Evolutionary conservation across 2,888 invertebrate genomes (phyloP), one percentile per base, ranked within the genome.

Genomic region (Dolichopus griseipennis): DNA sequence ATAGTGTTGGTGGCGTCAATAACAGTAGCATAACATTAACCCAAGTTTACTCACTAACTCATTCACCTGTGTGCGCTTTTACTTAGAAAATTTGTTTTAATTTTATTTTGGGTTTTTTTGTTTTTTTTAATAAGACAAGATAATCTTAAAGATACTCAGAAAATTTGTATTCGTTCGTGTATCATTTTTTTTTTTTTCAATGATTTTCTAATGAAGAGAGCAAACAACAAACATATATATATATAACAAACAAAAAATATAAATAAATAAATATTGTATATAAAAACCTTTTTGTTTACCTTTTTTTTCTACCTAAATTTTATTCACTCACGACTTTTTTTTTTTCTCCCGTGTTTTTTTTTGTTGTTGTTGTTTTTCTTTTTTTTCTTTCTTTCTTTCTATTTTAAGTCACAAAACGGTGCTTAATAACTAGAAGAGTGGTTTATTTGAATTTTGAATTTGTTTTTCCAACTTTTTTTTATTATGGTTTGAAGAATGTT

Each of bases 401-500:
- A 41, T 5, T 41, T 18, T 18, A 52, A 52, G 15, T 52, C 52
- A 52, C 52, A 52, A 52, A 52, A 52, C 52, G 52, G 52, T 52
- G 52, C 52, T 52, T 52, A 52, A 52, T 52, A 52, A 52, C 15
- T 52, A 52, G 52, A 52, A 18, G 52, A 52, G 52, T 52, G 52
- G 15, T 52, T 52, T 52, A 18, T 52, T 52, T 52, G 52, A 18
- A 5, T 27, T 27, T 27, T 15, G 52, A 12, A 6, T 7, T 52
- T n/a, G 18, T 52, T 52, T 18, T 37, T 37, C 27, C 5, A 27
- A 10, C 12, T 37, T 37, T 37, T 37, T 37, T 34, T 34, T 34
- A 7, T 34, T 34, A 9, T 9, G 5, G 9, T 34, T 34, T 34
- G 5, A 9, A 37, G 37, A 27, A 5, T 27, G 5, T 2, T n/a